A percentile compares a stretch with the other conserved stretches of the same genome.
phyloP scores from a whole-genome alignment of 2,888 invertebrate species.

The Dynastes hyllus region DNA sequence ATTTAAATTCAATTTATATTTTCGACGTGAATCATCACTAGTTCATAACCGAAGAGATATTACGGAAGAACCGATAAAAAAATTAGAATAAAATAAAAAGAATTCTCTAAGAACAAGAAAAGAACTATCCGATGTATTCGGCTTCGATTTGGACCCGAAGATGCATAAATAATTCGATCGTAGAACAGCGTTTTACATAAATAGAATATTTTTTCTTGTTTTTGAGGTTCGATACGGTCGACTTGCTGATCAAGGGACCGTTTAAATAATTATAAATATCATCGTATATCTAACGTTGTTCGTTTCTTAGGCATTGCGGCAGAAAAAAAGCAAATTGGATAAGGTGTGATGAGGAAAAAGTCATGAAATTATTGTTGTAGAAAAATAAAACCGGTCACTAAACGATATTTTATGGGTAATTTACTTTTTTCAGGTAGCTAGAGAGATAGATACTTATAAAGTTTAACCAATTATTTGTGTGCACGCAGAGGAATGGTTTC shows the following conservation, averaged over 20 bases:
- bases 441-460: background rate
- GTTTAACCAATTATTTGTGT: background rate
- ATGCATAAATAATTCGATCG: conserved; percentile 58
- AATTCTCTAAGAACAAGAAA: background rate
- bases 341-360: conserved; percentile 26
- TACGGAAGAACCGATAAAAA: conserved; percentile 15
- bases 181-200: conserved; percentile 53
- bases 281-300: conserved; percentile 54
- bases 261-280: conserved; percentile 55
- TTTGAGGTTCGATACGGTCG: conserved; percentile 53
- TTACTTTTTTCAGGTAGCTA: conserved; percentile 42
- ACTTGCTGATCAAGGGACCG: conserved; percentile 54
- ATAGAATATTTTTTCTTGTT: conserved; percentile 36
- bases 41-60: background rate
- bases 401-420: conserved; percentile 49
- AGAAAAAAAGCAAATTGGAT: conserved; percentile 18
- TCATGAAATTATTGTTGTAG: conserved; percentile 17
- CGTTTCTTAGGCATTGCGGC: background rate
- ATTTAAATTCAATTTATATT: conserved; percentile 36
- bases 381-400: conserved; percentile 31
- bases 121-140: conserved; percentile 34
- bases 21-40: background rate
- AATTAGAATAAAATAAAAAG: background rate
- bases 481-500: too few relatives aligned
- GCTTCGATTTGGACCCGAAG: conserved; percentile 51